Conservation (phyloP, 2,888 invertebrate species). For the Blera fallax region DNA sequence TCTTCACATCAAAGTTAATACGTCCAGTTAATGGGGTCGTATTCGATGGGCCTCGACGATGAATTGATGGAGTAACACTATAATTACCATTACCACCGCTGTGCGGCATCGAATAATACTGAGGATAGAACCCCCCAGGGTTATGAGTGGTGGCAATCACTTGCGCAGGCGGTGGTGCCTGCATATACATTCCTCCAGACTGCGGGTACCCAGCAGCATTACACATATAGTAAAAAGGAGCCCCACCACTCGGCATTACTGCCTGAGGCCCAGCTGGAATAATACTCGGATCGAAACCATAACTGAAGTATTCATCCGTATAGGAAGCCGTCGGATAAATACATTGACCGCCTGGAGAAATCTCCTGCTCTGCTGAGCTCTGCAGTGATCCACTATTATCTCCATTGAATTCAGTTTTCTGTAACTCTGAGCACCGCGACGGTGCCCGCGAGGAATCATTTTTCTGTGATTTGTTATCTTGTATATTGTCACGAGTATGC, state of each 20-base stretch:
- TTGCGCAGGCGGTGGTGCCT: slow-evolving; percentile 57
- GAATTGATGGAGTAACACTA: slow-evolving; percentile 43
- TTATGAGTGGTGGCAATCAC: slow-evolving; percentile 50
- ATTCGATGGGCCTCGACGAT: slow-evolving; percentile 47
- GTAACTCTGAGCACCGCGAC: slow-evolving; percentile 51
- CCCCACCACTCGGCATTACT: slow-evolving; percentile 69
- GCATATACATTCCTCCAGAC: slow-evolving; percentile 71
- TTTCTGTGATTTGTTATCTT: slow-evolving; percentile 49
- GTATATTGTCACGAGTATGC: slow-evolving; percentile 68
- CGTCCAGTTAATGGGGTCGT: slow-evolving; percentile 72
- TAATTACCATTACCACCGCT: slow-evolving; percentile 27
- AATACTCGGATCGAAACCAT: slow-evolving; percentile 73
- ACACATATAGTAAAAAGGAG: slow-evolving; percentile 70
- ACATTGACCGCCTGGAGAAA: slow-evolving; percentile 67
- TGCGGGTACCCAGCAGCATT: slow-evolving; percentile 55
- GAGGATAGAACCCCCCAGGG: slow-evolving; percentile 42
- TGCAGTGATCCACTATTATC: slow-evolving; percentile 15
- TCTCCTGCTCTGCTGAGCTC: slow-evolving; percentile 7
- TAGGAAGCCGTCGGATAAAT: slow-evolving; percentile 73
- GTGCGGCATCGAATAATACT: slow-evolving; percentile 45
- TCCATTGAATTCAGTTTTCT: slow-evolving; percentile 28
- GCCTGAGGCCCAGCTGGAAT: slow-evolving; percentile 70
- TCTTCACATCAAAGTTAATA: slow-evolving; percentile 76
- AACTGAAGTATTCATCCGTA: slow-evolving; percentile 74
- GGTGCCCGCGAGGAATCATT: slow-evolving; percentile 54